Base-by-base conservation (phyloP, 2,888 invertebrate species). In the Drosophila cognata region DNA sequence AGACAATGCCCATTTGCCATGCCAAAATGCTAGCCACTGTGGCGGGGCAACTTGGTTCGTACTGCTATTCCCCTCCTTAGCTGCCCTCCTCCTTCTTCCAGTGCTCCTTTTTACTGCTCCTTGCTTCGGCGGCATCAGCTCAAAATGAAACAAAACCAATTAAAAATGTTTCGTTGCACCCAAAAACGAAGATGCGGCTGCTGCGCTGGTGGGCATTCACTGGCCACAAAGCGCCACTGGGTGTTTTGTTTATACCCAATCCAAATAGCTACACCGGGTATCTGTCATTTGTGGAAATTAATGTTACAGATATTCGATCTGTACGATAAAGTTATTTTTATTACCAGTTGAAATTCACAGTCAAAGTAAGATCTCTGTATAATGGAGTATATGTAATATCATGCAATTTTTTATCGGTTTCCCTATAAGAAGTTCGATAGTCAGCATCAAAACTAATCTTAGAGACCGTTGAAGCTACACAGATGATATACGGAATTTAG, bases 91-190 rank as follows among this genome's bases (percentile, higher is more conserved):
- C 3, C 29, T 25, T 10, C 28, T 33, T 8, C 21, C 36, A 16
- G n/a, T 25, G 2, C 38, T 57, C 38, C 36, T 55, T n/a, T 25
- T 50, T 46, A 28, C 53, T 36, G 35, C 29, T 43, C 57, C 57
- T 57, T 29, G n/a, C 60, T 31, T 52, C 66, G 77, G 50, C 77
- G 82, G 82, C 80, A 86, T 78, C 84, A 86, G 81, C 89, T 77
- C 89, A 82, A 86, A 90, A 79, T 90, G 88, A 89, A 91, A 89
- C 88, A 89, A 89, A 91, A 89, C 89, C 89, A 89, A 89, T 89
- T 89, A 89, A 89, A 89, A 89, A 90, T 91, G 88, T 89, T 91
- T 87, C 85, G 85, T 91, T 89, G 89, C 85, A 91, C 85, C 90
- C 89, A 88, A 89, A 90, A 87, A 89, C 90, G 87, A 82, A 82